phyloP scores from a whole-genome alignment of 2,113 vertebrate species.

The Albula goreensis region DNA sequence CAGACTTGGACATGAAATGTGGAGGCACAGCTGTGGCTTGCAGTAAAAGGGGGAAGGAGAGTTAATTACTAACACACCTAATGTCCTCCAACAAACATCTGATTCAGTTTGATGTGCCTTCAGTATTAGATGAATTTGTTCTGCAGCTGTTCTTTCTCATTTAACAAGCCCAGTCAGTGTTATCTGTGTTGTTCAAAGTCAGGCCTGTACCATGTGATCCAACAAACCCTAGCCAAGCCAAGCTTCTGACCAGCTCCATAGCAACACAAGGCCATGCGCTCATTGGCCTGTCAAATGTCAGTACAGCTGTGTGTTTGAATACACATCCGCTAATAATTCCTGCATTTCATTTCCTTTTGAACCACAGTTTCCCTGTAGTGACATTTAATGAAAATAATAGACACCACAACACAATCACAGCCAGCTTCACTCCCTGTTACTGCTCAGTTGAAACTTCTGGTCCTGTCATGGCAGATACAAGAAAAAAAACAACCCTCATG shows the following conservation, averaged over 20 bases:
- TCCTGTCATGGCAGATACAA: neutral
- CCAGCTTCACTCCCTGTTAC: neutral
- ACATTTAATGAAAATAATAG: neutral
- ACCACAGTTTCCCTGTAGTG: neutral
- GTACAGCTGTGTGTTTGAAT: neutral
- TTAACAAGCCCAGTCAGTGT: neutral
- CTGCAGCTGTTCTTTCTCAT: neutral
- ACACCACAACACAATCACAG: neutral
- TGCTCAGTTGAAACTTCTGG: neutral
- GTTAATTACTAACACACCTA: too few relatives aligned
- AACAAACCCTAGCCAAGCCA: neutral
- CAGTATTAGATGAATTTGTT: neutral
- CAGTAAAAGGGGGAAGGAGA: too few relatives aligned
- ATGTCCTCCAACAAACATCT: neutral
- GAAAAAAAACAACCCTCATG: neutral
- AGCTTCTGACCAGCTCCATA: neutral
- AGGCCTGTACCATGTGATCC: neutral
- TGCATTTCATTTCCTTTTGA: neutral
- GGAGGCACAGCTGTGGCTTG: too few relatives aligned
- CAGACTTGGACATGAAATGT: too few relatives aligned
- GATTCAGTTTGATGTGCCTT: neutral
- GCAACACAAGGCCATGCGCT: neutral
- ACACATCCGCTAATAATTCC: neutral
- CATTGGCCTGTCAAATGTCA: neutral
- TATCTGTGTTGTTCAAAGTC: neutral